phyloP scores from a whole-genome alignment of 2,888 invertebrate species.

The Dynastes hyllus region DNA sequence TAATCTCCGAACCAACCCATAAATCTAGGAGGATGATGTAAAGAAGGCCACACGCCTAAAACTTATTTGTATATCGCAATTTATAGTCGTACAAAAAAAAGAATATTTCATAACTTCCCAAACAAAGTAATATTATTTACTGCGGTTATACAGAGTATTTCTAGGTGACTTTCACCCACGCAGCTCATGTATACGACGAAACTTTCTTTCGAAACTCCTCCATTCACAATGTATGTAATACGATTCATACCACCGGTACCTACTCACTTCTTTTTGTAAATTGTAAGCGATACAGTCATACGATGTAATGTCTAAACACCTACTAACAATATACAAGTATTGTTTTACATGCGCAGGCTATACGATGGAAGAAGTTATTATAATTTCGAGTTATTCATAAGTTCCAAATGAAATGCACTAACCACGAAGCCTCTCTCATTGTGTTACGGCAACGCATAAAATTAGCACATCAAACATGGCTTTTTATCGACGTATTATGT shows the following conservation, averaged over 20 bases:
- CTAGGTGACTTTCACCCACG: constrained; percentile 45
- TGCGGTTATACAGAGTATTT: constrained; percentile 27
- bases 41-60: constrained; percentile 8
- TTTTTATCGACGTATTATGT: constrained; percentile 43
- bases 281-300: neutral
- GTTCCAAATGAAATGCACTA: constrained; percentile 13
- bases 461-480: constrained; percentile 41
- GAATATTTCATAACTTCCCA: constrained; percentile 29
- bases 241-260: constrained; percentile 9
- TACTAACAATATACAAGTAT: neutral
- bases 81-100: constrained; percentile 16
- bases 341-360: neutral
- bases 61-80: neutral
- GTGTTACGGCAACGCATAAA: constrained; percentile 40
- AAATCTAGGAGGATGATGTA: constrained; percentile 15
- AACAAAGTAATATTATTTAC: constrained; percentile 35
- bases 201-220: constrained; percentile 38
- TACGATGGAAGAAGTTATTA: neutral
- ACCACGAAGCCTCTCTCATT: constrained; percentile 16
- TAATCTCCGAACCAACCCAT: constrained; percentile 8
- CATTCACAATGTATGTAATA: constrained; percentile 22
- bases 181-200: constrained; percentile 15
- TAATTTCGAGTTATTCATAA: constrained; percentile 8
- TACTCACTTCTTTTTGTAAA: neutral
- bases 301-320: too few relatives aligned